Evolutionary conservation across 2,888 invertebrate species (phyloP), one percentile per base, ranked within the genome.

Genomic region (Pseudococcus longispinus): DNA sequence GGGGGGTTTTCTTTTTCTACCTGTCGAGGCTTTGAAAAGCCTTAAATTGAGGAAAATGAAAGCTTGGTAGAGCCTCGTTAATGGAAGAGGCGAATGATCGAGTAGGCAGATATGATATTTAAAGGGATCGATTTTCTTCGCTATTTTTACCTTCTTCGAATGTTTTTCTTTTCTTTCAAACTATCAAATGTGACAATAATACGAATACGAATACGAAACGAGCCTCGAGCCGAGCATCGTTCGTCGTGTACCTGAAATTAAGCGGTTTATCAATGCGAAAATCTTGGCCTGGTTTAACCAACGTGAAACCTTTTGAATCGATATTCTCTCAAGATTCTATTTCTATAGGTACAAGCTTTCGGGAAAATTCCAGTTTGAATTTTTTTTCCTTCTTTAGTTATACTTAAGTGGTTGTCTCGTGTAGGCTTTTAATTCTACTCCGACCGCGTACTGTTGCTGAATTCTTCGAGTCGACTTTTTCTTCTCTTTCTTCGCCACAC

Each of bases 231-330:
- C 29, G 70, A 70, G 70, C 70, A 70, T 29, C 60, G 32, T 29
- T 70, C 26, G 29, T 29, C 70, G 70, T 32, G 29, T 29, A 70
- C 29, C 26, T 70, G 26, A 70, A 70, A 70, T 70, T 70, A 70
- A 29, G 70, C 70, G 70, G 26, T 29, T 70, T 70, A 70, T 70
- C 70, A 70, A 29, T 70, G 70, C 60, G 23, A 70, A 70, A 70
- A 70, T 70, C 70, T 70, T 70, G 29, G 29, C 70, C 26, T 18
- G 18, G 29, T 70, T 70, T 70, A 29, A 70, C 29, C 29, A 29
- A 2, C 15, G 32, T 18, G 70, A 29, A 70, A 70, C 26, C 70
- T 70, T 18, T 0, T 18, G 29, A 70, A 70, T 70, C 70, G 70
- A 70, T 70, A 70, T 70, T 70, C 29, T 70, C 70, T 15, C 29